phyloP scores from a whole-genome alignment of 2,113 vertebrate species.

The Microcebus jonahi region DNA sequence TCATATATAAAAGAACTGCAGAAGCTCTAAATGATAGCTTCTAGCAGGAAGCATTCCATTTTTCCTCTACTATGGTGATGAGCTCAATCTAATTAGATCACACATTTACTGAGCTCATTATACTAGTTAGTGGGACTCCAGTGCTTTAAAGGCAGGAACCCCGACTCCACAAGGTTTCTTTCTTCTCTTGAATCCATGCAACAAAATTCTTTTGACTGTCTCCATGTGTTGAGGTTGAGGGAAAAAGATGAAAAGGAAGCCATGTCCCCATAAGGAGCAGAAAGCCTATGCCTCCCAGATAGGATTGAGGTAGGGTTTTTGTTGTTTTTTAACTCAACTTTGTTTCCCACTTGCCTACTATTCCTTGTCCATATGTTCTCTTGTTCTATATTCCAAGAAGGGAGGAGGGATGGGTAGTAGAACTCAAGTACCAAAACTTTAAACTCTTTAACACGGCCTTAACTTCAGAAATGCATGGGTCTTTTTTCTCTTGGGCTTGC shows the following conservation, averaged over 20 bases:
- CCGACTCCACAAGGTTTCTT: not conserved
- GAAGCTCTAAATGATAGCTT: not conserved
- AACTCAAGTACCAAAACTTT: not conserved
- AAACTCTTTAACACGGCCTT: not conserved
- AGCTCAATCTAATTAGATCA: not conserved
- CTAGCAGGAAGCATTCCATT: not conserved
- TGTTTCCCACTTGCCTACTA: not conserved
- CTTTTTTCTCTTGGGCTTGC: not conserved
- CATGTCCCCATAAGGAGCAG: not conserved
- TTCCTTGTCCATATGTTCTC: not conserved
- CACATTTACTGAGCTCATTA: constrained; percentile 17
- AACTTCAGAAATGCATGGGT: not conserved
- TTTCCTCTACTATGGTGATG: not conserved
- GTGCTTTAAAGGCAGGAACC: constrained; percentile 6
- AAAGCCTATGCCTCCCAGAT: not conserved
- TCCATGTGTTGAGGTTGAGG: not conserved
- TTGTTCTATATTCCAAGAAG: not conserved
- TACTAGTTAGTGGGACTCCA: not conserved
- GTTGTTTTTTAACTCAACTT: not conserved
- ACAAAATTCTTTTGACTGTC: not conserved
- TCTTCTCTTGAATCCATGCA: not conserved
- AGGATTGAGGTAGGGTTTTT: not conserved
- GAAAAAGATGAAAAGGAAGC: not conserved
- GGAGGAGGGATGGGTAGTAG: not conserved
- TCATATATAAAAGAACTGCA: not conserved